Percentiles rank a stretch among this genome's conserved stretches.
These are phyloP conservation scores for Rachycentron canadum DNA, from an alignment of 2,797 vertebrate species.

Conservation along the genomic window DNA sequence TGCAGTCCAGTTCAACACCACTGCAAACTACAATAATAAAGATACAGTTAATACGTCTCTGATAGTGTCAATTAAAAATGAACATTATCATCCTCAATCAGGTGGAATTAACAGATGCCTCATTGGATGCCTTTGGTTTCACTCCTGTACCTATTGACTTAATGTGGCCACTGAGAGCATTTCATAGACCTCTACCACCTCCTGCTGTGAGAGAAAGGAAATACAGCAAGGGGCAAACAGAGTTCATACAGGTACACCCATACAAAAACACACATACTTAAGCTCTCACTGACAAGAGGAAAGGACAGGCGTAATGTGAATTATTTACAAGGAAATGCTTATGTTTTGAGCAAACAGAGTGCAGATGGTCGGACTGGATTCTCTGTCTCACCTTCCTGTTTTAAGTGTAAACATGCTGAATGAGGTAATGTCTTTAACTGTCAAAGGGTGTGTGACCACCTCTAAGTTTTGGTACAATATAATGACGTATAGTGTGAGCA, in stretches of 20 bases:
- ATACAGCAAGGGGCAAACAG: constrained; percentile 36
- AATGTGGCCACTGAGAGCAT: neutral
- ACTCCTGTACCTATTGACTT: neutral
- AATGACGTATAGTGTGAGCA: constrained; percentile 16
- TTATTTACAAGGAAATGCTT: constrained; percentile 34
- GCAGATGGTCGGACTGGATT: constrained; percentile 38
- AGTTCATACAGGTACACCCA: neutral
- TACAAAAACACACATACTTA: neutral
- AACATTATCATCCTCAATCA: neutral
- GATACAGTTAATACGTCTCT: neutral
- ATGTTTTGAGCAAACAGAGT: constrained; percentile 50
- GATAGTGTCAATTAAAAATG: neutral
- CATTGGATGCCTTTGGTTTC: neutral
- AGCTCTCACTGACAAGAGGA: constrained; percentile 1
- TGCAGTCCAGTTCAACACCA: neutral
- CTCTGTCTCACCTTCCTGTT: constrained; percentile 53
- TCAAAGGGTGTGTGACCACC: constrained; percentile 9
- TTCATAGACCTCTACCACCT: constrained; percentile 47
- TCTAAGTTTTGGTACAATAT: constrained; percentile 25
- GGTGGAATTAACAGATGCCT: neutral
- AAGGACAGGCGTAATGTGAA: constrained; percentile 22
- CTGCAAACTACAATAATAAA: neutral
- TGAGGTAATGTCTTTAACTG: constrained; percentile 52
- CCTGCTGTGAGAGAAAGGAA: constrained; percentile 56
- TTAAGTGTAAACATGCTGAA: constrained; percentile 56